Base-by-base conservation (phyloP, 2,888 invertebrate species). In the Cataglyphis cursor region DNA sequence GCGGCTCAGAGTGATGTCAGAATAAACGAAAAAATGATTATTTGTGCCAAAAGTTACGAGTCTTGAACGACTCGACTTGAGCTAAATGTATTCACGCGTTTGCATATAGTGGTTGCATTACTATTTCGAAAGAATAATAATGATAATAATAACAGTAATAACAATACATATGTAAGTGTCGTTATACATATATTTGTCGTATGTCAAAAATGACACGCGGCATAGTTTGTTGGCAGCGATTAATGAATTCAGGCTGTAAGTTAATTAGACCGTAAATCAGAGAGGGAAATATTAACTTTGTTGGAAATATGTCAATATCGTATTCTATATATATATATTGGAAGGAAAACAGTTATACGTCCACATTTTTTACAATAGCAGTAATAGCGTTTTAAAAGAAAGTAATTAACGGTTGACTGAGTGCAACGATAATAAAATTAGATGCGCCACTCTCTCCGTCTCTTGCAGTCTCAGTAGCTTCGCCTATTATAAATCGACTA, bases 321-420 rank as follows among this genome's bases (percentile, higher is more conserved):
- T 89, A 89, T 89, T 92, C 85, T 85, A 86, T 88, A 70, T 31
- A 59, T 61, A 80, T 86, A 87, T 35, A 35, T 38, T 35, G 68
- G 15, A 68, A 66, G 15, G n/a, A 41, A 70, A 48, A 18, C 74
- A 75, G 84, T 84, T 85, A 91, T 91, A 91, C 92, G 92, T 92
- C 92, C 92, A 92, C 78, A 87, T 89, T 90, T 92, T 92, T 91
- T 92, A 90, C 88, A 86, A 90, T 82, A 72, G 78, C 82, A 61
- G 61, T 88, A 84, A 82, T 78, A 85, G 78, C 61, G 65, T 73
- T 89, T 78, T 65, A 73, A 81, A 70, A 57, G 73, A 85, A 82
- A 68, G 61, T 57, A 66, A 75, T 65, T 81, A 84, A 83, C 74
- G 65, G 75, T 65, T 28, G 51, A 73, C 85, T 83, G 78, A 65